A percentile compares a stretch with the other conserved stretches of the same genome.
These are phyloP conservation scores for Diorhabda sublineata DNA, from an alignment of 1,140 invertebrate genomes.

Conservation along the genomic window DNA sequence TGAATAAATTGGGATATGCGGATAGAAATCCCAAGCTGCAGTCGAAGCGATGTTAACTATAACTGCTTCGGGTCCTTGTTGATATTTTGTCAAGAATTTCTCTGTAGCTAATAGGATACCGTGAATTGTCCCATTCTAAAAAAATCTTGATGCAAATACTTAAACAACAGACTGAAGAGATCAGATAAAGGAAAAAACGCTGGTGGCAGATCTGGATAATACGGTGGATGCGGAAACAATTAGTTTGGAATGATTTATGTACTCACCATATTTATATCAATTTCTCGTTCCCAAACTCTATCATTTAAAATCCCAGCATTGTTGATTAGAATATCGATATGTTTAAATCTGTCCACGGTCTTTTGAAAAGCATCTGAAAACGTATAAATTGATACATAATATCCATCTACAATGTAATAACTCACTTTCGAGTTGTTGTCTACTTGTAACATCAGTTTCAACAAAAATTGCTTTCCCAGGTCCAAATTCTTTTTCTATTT, in stretches of 20 bases:
- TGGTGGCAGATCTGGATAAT: no score
- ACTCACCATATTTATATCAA: conserved; percentile 52
- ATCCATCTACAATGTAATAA: neutral
- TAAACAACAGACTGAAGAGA: no score
- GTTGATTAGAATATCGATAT: conserved; percentile 42
- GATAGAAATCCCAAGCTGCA: conserved; percentile 24
- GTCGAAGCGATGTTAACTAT: conserved; percentile 38
- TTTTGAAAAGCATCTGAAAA: conserved; percentile 39
- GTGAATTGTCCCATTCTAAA: conserved; percentile 34
- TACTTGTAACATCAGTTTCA: conserved; percentile 32
- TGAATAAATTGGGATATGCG: conserved; percentile 31
- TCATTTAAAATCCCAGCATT: conserved; percentile 52
- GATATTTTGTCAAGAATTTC: conserved; percentile 37
- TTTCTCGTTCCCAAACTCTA: conserved; percentile 48
- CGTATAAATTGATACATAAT: no score
- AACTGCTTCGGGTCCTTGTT: conserved; percentile 34
- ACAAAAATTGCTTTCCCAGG: conserved; percentile 34
- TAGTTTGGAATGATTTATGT: neutral
- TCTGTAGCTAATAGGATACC: conserved; percentile 35
- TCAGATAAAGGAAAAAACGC: no score
- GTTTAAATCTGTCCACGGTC: conserved; percentile 36
- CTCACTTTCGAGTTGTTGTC: conserved; percentile 36
- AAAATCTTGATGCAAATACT: neutral
- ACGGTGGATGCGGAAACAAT: no score
- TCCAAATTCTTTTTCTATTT: conserved; percentile 38